A percentile compares a stretch with the other conserved stretches of the same genome.
Conservation (phyloP, 2,113 vertebrate species). For the Varanus salvator region DNA sequence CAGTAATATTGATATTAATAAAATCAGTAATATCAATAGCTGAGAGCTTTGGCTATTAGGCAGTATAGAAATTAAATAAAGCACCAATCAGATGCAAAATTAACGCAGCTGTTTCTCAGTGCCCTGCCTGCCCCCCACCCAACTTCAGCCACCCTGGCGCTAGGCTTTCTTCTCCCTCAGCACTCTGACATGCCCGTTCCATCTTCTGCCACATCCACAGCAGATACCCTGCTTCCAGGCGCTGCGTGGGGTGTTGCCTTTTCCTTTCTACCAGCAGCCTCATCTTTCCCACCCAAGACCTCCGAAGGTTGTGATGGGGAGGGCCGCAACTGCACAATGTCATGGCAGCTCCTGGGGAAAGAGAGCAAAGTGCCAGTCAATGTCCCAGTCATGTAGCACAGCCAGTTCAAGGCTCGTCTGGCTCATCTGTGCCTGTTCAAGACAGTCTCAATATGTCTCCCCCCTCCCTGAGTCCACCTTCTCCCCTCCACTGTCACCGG, state of each 20-base stretch:
- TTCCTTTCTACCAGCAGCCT: too few relatives aligned
- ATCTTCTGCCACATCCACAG: not conserved
- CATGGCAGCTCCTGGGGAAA: not conserved
- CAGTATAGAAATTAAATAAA: too few relatives aligned
- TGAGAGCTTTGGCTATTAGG: too few relatives aligned
- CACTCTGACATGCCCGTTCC: not conserved
- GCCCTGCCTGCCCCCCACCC: not conserved
- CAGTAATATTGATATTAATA: too few relatives aligned
- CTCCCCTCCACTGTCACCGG: too few relatives aligned
- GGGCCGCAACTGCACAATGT: too few relatives aligned
- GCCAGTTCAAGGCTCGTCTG: too few relatives aligned
- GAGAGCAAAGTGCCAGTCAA: not conserved
- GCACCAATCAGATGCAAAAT: too few relatives aligned
- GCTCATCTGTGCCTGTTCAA: too few relatives aligned
- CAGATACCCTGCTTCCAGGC: not conserved
- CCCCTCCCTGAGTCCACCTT: too few relatives aligned
- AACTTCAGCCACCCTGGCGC: not conserved
- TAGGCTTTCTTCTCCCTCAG: not conserved
- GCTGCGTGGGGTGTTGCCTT: not conserved
- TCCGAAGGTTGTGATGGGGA: not conserved
- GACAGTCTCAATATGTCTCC: too few relatives aligned
- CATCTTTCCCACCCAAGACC: not conserved
- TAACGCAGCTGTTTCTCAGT: not conserved
- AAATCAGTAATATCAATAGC: too few relatives aligned
- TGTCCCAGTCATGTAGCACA: not conserved